Evolutionary conservation across 2,113 vertebrate genomes (phyloP).

Genomic region (Larimichthys crocea): DNA sequence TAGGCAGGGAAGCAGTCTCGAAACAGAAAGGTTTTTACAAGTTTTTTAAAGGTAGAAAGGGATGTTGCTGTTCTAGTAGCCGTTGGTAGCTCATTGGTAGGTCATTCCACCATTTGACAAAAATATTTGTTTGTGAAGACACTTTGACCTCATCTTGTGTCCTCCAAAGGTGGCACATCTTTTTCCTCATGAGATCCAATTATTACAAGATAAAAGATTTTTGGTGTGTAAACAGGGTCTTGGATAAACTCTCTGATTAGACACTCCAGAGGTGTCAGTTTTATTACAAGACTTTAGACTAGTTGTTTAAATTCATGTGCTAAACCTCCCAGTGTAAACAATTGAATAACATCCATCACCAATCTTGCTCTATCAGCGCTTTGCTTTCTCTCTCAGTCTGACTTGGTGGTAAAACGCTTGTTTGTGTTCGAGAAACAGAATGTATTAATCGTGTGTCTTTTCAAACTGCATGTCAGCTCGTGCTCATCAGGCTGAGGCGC

Average conservation of each 20-base stretch:
- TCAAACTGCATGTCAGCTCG: background rate
- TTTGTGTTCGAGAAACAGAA: background rate
- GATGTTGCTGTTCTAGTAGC: too few relatives aligned
- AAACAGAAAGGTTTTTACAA: too few relatives aligned
- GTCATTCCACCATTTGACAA: too few relatives aligned
- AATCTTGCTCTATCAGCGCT: slow-evolving; percentile 27
- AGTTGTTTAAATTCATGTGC: background rate
- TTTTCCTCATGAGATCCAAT: background rate
- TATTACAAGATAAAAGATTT: background rate
- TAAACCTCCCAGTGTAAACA: too few relatives aligned
- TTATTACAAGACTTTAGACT: background rate
- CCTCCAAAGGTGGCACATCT: background rate
- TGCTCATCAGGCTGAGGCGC: background rate
- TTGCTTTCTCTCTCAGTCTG: slow-evolving; percentile 4
- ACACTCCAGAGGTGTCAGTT: background rate
- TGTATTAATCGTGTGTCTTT: background rate
- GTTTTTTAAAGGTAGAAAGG: too few relatives aligned
- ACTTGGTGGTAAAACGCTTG: background rate
- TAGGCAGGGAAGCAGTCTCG: too few relatives aligned
- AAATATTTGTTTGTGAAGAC: background rate
- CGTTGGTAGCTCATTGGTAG: too few relatives aligned
- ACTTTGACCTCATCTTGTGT: background rate
- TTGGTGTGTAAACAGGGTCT: background rate
- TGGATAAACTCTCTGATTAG: background rate
- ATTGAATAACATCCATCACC: background rate